These are phyloP conservation scores for Toxostoma redivivum DNA, from an alignment of 2,113 vertebrate species.

Conservation along the genomic window DNA sequence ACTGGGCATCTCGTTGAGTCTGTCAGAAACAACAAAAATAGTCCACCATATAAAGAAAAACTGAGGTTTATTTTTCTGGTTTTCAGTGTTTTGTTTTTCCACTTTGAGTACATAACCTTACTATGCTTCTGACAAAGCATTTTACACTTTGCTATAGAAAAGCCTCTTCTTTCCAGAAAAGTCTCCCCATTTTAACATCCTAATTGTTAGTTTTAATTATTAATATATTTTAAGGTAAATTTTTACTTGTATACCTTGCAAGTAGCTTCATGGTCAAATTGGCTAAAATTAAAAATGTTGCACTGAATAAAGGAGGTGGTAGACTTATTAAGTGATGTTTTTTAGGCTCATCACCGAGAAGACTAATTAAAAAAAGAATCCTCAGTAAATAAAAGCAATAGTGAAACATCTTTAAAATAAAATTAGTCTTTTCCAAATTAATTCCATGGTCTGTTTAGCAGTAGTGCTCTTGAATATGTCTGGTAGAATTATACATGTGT, in stretches of 20 bases:
- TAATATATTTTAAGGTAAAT: neutral
- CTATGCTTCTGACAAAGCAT: neutral
- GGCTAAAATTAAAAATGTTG: neutral
- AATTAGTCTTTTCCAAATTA: neutral
- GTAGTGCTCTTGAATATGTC: neutral
- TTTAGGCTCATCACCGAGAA: neutral
- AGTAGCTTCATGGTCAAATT: conserved; percentile 2
- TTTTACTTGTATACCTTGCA: neutral
- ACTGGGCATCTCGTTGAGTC: neutral
- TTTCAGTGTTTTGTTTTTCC: neutral
- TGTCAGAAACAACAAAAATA: neutral
- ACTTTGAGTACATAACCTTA: neutral
- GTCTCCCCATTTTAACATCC: neutral
- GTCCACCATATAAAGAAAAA: neutral
- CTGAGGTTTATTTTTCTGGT: neutral
- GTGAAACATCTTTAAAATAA: neutral
- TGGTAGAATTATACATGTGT: neutral
- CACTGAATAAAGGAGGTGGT: neutral
- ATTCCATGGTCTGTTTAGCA: neutral
- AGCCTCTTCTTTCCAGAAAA: neutral
- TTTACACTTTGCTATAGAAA: conserved; percentile 32
- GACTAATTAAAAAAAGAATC: neutral
- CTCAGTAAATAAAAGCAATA: neutral
- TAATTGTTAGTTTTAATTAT: neutral
- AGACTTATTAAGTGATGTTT: neutral